Conservation (phyloP, 2,888 invertebrate genomes). For the Cryptophagus acutangulus region DNA sequence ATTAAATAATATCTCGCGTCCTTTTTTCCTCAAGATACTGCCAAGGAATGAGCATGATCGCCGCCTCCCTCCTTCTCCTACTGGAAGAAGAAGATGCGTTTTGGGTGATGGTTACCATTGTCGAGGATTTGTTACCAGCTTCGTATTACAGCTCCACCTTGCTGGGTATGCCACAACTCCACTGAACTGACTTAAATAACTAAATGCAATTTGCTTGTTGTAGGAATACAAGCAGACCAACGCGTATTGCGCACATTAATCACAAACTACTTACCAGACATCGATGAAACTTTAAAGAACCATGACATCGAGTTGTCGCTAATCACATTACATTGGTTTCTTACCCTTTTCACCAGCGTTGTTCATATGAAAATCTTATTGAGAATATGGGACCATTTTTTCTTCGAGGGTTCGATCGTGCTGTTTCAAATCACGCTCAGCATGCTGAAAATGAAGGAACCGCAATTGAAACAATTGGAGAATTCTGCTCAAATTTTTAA, state of each 20-base stretch:
- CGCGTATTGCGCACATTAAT: conserved; percentile 90
- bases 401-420: conserved; percentile 91
- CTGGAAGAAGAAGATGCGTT: conserved; percentile 98
- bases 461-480: conserved; percentile 76
- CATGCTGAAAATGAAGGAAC: conserved; percentile 86
- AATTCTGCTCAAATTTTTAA: conserved; percentile 99
- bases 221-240: conserved; percentile 91
- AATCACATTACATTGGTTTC: conserved; percentile 96
- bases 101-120: conserved; percentile 98
- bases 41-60: conserved; percentile 87
- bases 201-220: conserved; percentile 25
- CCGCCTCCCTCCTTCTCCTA: conserved; percentile 84
- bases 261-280: conserved; percentile 81
- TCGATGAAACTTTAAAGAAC: conserved; percentile 84
- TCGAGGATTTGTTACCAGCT: conserved; percentile 96
- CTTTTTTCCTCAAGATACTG: conserved; percentile 69
- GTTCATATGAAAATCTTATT: conserved; percentile 92
- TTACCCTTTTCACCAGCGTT: conserved; percentile 94
- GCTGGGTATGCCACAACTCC: conserved; percentile 53
- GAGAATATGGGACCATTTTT: conserved; percentile 95
- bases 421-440: conserved; percentile 92
- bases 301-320: conserved; percentile 94
- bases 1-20: conserved; percentile 12
- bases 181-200: neutral
- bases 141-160: conserved; percentile 95